phyloP scores from a whole-genome alignment of 2,797 vertebrate species.

The Picus viridis region DNA sequence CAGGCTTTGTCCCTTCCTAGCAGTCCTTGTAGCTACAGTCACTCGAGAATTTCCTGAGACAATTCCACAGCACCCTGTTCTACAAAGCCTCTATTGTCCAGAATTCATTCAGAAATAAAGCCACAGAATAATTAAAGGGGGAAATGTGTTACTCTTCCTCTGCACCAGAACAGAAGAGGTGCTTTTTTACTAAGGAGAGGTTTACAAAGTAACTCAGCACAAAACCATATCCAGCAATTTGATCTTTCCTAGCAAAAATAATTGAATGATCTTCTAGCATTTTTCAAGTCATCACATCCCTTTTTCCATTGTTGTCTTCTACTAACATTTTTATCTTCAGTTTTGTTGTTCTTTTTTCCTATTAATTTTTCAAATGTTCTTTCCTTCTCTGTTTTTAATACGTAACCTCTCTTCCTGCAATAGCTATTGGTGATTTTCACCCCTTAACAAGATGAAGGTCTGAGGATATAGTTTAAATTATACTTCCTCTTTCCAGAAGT shows the following conservation, averaged over 20 bases:
- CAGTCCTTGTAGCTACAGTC: neutral
- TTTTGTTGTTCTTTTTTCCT: neutral
- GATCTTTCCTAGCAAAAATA: neutral
- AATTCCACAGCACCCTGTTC: neutral
- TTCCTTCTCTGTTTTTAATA: neutral
- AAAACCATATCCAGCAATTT: neutral
- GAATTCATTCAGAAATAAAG: neutral
- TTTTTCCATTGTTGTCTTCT: neutral
- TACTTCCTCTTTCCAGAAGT: slow-evolving; percentile 13
- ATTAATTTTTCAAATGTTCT: neutral
- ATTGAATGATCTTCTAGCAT: neutral
- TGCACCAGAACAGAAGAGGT: neutral
- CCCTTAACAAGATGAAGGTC: neutral
- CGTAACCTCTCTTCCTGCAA: neutral
- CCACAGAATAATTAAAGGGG: neutral
- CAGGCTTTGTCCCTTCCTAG: neutral
- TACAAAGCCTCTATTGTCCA: rapidly evolving
- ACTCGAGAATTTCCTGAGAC: neutral
- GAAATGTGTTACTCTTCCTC: neutral
- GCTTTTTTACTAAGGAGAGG: neutral
- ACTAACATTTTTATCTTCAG: neutral
- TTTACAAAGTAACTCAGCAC: neutral
- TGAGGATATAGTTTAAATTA: neutral
- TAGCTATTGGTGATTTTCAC: slow-evolving; percentile 9
- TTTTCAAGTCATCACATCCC: slow-evolving; percentile 8